A percentile compares a stretch with the other conserved stretches of the same genome.
Conservation (phyloP, 2,888 invertebrate genomes). For the Aphidius colemani region DNA sequence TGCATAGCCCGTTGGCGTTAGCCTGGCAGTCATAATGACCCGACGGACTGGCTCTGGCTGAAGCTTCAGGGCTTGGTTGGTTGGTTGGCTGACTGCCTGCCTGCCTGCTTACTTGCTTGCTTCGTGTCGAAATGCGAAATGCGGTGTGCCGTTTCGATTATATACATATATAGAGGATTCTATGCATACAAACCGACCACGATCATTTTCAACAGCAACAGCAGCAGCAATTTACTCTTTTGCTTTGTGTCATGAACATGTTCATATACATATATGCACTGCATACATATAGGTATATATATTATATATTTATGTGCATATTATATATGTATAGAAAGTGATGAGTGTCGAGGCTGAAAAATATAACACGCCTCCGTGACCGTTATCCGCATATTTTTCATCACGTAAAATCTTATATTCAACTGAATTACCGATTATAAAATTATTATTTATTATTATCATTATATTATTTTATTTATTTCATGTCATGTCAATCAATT, state of each 20-base stretch:
- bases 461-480: too few relatives aligned
- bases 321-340: neutral
- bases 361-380: conserved; percentile 1
- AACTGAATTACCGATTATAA: too few relatives aligned
- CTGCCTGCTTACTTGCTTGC: conserved; percentile 26
- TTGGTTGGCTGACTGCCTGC: conserved; percentile 30
- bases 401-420: too few relatives aligned
- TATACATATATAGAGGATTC: conserved; percentile 6
- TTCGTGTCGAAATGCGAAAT: conserved; percentile 10
- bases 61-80: conserved; percentile 34
- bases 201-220: too few relatives aligned
- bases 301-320: neutral
- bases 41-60: conserved; percentile 43
- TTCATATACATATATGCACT: neutral
- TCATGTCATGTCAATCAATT: too few relatives aligned
- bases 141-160: neutral
- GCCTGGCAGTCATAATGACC: conserved; percentile 52
- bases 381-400: neutral
- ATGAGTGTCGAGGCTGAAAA: conserved; percentile 1
- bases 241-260: neutral
- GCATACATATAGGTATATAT: neutral
- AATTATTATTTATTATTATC: too few relatives aligned
- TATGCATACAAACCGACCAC: conserved; percentile 8
- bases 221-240: too few relatives aligned
- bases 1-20: conserved; percentile 51